Evolutionary conservation across 37 sponge, comb jelly and placozoan species (phyloP).

Genomic region (Agelas oroides): DNA sequence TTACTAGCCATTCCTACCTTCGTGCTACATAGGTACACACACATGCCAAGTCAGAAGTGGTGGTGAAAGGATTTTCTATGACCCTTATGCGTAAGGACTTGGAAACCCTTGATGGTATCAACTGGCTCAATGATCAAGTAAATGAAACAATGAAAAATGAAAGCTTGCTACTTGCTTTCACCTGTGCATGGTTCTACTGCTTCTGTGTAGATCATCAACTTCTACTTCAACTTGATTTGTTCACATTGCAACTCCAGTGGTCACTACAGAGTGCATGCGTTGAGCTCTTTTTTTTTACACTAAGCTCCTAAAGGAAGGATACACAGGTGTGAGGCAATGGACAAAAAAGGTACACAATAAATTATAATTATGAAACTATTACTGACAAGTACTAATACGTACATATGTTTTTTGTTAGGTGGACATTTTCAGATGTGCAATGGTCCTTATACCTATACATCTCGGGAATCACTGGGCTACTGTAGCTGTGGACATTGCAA

Average conservation of each 20-base stretch:
- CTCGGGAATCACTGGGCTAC: conserved; percentile 92
- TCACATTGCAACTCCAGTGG: background rate
- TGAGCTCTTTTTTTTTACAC: conserved; percentile 96
- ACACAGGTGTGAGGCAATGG: conserved; percentile 84
- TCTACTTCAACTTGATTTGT: conserved; percentile 80
- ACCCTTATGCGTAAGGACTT: background rate
- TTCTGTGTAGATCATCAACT: conserved; percentile 77
- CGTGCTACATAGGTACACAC: no score
- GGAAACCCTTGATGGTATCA: background rate
- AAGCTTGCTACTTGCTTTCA: background rate
- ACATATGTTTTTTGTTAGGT: conserved; percentile 35
- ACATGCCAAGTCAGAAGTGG: no score
- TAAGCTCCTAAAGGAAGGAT: conserved; percentile 78
- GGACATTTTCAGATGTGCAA: conserved; percentile 79
- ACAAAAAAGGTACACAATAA: conserved; percentile 70
- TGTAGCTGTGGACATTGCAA: conserved; percentile 74
- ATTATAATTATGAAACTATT: background rate
- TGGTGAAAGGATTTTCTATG: no score
- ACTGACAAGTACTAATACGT: background rate
- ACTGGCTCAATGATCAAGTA: conserved; percentile 9
- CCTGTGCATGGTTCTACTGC: background rate
- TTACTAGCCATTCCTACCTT: no score
- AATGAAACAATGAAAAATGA: background rate
- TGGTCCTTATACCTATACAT: conserved; percentile 87
- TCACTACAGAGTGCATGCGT: conserved; percentile 41